Base-by-base conservation (phyloP, 2,888 invertebrate genomes). In the Ophion slaviceki region DNA sequence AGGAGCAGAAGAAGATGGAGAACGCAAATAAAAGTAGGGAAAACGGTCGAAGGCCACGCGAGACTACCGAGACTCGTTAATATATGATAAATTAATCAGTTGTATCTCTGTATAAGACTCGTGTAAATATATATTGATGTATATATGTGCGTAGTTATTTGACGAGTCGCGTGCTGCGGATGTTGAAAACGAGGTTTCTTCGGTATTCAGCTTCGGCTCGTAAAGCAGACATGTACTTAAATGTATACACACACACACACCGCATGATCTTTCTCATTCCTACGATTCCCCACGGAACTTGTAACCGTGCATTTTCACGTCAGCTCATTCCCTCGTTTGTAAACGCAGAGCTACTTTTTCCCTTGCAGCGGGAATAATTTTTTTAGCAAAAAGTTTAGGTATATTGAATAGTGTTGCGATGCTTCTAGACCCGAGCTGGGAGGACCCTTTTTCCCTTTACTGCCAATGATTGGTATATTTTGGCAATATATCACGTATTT, bases 1-100 rank as follows among this genome's bases (percentile, higher is more conserved):
- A 47, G 47, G 47, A 47, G 47, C 10, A 47, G 47, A 47, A 47
- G 47, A 47, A 47, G 11, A 47, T 47, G 47, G 47, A 14, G 11
- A 47, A 17, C 45, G 47, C 68, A 72, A 64, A 32, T 68, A 20
- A 47, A 47, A 47, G 47, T 14, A 47, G 70, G 66, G 47, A 76
- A 72, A 62, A 66, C 32, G 75, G 53, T 76, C 62, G 70, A 84
- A 84, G 84, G 80, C 80, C 84, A 62, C 62, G 75, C 45, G 24
- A 45, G 53, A 20, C 53, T 71, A 47, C 53, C 74, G 75, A 28
- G 59, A 59, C 72, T 70, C 70, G 75, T 76, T 80, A 77, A 82
- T 84, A 20, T 84, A 84, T 84, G 84, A 84, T 84, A 80, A 84
- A 84, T 84, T 84, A 80, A 84, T 84, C 77, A 71, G 64, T 64